These are phyloP conservation scores for Steinernema feltiae DNA, from an alignment of 1,140 invertebrate genomes.

Conservation along the genomic window DNA sequence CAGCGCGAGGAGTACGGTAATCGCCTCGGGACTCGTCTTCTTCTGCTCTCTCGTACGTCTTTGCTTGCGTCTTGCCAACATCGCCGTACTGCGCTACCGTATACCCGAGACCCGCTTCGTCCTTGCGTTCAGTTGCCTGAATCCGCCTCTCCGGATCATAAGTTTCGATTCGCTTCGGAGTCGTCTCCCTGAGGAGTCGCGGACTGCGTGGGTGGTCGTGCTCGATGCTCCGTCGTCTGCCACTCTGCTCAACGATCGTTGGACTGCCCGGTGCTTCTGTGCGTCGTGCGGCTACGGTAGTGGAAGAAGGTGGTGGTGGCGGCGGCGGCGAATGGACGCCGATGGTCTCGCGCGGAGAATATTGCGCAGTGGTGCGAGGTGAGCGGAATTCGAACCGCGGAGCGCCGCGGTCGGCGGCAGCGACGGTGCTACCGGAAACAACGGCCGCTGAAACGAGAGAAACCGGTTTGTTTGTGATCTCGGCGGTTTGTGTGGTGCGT, in stretches of 20 bases:
- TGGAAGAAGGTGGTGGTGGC: too few species aligned
- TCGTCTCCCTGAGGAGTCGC: neutral
- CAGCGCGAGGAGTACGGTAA: neutral
- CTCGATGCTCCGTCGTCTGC: neutral
- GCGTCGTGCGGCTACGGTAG: slow-evolving; percentile 20
- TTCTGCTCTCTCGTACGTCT: neutral
- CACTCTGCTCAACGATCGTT: neutral
- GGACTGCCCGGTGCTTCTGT: slow-evolving; percentile 17
- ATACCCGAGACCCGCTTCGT: slow-evolving; percentile 37
- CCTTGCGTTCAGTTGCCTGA: neutral
- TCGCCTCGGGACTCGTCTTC: neutral
- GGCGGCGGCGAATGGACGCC: too few species aligned
- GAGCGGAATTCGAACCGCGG: slow-evolving; percentile 19
- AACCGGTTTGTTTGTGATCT: neutral
- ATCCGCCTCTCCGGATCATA: slow-evolving; percentile 13
- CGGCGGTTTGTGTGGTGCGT: too few species aligned
- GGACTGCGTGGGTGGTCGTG: slow-evolving; percentile 7
- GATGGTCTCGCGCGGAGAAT: slow-evolving; percentile 1
- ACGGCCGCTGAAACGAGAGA: neutral
- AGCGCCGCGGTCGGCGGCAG: neutral
- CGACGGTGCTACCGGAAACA: neutral
- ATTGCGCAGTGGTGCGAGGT: neutral
- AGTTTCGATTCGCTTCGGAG: neutral
- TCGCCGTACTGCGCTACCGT: slow-evolving; percentile 45
- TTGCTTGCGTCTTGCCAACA: neutral